A percentile compares a stretch with the other conserved stretches of the same genome.
These are phyloP conservation scores for Phodopus roborovskii DNA, from an alignment of 2,113 vertebrate genomes.

Conservation along the genomic window DNA sequence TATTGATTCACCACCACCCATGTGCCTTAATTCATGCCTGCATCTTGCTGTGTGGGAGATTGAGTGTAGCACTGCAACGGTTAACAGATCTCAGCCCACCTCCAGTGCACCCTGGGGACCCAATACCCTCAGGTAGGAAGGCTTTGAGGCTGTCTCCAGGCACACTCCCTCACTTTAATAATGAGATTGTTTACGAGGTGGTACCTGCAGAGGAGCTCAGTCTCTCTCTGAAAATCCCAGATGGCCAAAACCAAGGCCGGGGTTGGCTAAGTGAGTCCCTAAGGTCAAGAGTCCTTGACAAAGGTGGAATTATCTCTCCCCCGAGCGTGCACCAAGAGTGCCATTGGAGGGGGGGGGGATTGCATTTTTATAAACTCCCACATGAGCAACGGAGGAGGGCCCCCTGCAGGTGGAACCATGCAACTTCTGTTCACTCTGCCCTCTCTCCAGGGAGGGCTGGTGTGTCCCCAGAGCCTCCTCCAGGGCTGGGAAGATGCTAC, in stretches of 20 bases:
- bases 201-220: neutral
- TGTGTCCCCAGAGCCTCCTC: slow-evolving; percentile 54
- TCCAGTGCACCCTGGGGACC: neutral
- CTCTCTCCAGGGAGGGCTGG: slow-evolving; percentile 31
- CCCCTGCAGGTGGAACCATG: slow-evolving; percentile 71
- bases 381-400: slow-evolving; percentile 60
- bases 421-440: slow-evolving; percentile 52
- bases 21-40: neutral
- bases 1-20: rapidly evolving
- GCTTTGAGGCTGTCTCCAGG: slow-evolving; percentile 63
- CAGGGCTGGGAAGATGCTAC: slow-evolving; percentile 55
- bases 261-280: slow-evolving; percentile 58
- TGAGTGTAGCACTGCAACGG: neutral
- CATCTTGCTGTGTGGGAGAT: neutral
- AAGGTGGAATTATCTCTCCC: neutral
- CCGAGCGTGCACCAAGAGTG: neutral
- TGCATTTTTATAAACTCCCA: neutral
- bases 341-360: neutral
- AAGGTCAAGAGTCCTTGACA: neutral
- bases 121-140: neutral
- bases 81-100: slow-evolving; percentile 50
- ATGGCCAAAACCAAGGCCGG: slow-evolving; percentile 17
- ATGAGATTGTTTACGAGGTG: slow-evolving; percentile 75
- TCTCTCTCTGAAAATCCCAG: slow-evolving; percentile 40
- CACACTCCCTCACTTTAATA: slow-evolving; percentile 36